A percentile compares a stretch with the other conserved stretches of the same genome.
Conservation (phyloP, 2,888 invertebrate genomes). For the Dasypolia templi region DNA sequence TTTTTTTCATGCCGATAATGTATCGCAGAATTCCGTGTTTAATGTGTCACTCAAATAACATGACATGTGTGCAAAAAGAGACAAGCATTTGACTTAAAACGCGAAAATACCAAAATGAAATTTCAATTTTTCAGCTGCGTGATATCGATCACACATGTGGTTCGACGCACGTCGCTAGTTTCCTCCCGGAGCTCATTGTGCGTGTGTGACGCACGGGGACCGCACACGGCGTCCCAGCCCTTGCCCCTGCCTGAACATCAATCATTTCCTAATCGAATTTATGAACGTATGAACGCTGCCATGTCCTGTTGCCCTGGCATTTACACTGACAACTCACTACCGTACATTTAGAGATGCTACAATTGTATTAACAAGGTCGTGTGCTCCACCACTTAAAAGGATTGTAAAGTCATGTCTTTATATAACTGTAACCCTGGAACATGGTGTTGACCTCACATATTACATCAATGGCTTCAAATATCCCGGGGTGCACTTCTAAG, state of each 20-base stretch:
- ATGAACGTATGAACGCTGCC: conserved; percentile 76
- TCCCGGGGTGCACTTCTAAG: conserved; percentile 32
- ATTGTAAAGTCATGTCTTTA: conserved; percentile 26
- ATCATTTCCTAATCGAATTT: conserved; percentile 86
- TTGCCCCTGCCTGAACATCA: conserved; percentile 71
- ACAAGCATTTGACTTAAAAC: conserved; percentile 22
- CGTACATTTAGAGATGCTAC: conserved; percentile 48
- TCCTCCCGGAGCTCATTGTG: conserved; percentile 65
- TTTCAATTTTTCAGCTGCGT: conserved; percentile 42
- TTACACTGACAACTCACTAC: conserved; percentile 56
- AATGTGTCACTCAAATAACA: conserved; percentile 17
- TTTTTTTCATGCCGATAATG: conserved; percentile 9
- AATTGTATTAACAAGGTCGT: conserved; percentile 40
- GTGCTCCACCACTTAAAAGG: conserved; percentile 23
- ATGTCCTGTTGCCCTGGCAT: conserved; percentile 61
- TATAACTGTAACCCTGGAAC: conserved; percentile 32
- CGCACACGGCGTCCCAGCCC: conserved; percentile 67
- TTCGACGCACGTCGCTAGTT: conserved; percentile 59
- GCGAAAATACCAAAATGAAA: conserved; percentile 27
- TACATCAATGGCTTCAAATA: conserved; percentile 29
- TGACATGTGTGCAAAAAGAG: conserved; percentile 14
- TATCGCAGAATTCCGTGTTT: conserved; percentile 18
- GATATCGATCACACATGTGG: conserved; percentile 64
- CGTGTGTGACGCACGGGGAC: conserved; percentile 67
- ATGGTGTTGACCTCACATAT: conserved; percentile 43